These are phyloP conservation scores for Nerophis lumbriciformis DNA, from an alignment of 2,113 vertebrate species.

Conservation along the genomic window DNA sequence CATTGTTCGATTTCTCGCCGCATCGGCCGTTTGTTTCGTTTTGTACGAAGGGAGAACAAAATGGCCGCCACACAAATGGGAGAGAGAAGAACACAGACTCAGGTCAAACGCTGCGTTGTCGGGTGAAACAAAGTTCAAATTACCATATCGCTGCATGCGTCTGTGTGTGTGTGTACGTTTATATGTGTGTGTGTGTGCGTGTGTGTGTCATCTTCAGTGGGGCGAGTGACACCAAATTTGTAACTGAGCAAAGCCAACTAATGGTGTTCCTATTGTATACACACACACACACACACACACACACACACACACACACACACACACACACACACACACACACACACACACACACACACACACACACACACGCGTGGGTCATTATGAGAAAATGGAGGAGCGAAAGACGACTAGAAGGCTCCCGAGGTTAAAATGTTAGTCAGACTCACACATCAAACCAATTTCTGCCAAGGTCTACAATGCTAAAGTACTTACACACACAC, in stretches of 20 bases:
- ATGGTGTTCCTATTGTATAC: conserved; percentile 45
- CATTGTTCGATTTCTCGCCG: too few species aligned
- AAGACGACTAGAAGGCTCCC: conserved; percentile 33
- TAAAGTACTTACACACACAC: conserved; percentile 7
- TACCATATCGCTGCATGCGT: conserved; percentile 74
- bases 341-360: conserved; percentile 3
- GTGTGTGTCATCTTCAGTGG: conserved; percentile 39
- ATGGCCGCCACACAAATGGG: conserved; percentile 6
- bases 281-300: conserved; percentile 12
- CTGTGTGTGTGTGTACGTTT: conserved; percentile 7
- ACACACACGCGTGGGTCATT: conserved; percentile 32
- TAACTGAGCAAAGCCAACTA: conserved; percentile 72
- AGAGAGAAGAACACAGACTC: conserved; percentile 76
- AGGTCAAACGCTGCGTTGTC: conserved; percentile 80
- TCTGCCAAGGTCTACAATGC: conserved; percentile 22
- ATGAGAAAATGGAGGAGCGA: conserved; percentile 46
- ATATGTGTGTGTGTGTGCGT: conserved; percentile 15
- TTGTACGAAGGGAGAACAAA: too few species aligned
- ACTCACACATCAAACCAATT: conserved; percentile 12
- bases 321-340: conserved; percentile 16
- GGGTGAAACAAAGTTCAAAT: conserved; percentile 98
- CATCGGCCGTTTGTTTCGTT: too few species aligned
- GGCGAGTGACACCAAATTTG: conserved; percentile 60
- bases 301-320: conserved; percentile 12
- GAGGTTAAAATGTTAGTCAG: conserved; percentile 30